A percentile compares a stretch with the other conserved stretches of the same genome.
Conservation (phyloP, 1,140 invertebrate species). For the Brachionus calyciflorus region DNA sequence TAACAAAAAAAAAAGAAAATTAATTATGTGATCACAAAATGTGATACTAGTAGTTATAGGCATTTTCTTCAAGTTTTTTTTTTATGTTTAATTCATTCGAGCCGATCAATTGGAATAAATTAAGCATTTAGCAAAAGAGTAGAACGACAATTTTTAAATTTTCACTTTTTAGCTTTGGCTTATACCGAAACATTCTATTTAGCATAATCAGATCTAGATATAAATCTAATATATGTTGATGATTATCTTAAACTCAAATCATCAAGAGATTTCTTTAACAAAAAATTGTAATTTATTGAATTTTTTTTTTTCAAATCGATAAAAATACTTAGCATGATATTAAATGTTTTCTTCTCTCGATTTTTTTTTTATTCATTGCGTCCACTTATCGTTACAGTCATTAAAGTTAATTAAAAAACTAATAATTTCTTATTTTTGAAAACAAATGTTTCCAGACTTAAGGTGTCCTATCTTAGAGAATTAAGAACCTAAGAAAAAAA, state of each 20-base stretch:
- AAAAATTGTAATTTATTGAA: neutral
- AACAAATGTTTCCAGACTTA: neutral
- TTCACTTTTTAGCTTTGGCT: conserved; percentile 27
- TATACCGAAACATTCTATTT: neutral
- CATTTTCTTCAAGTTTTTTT: conserved; percentile 20
- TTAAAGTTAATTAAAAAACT: too few relatives aligned
- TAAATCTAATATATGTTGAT: neutral
- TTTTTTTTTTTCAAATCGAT: neutral
- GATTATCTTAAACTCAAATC: neutral
- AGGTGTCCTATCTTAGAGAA: neutral
- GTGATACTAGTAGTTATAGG: neutral
- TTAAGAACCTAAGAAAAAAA: neutral
- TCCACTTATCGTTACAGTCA: conserved; percentile 26
- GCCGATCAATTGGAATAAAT: conserved; percentile 18
- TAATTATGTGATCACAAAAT: conserved; percentile 18
- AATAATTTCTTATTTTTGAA: neutral
- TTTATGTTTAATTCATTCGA: neutral
- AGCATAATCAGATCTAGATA: conserved; percentile 30
- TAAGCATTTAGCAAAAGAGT: too few relatives aligned
- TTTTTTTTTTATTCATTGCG: conserved; percentile 5
- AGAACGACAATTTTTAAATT: conserved; percentile 44
- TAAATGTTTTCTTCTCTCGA: too few relatives aligned
- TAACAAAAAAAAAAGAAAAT: conserved; percentile 17
- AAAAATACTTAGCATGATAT: too few relatives aligned
- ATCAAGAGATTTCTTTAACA: conserved; percentile 39